Base-by-base conservation (phyloP, 2,113 vertebrate genomes). In the Pluvianellus socialis region DNA sequence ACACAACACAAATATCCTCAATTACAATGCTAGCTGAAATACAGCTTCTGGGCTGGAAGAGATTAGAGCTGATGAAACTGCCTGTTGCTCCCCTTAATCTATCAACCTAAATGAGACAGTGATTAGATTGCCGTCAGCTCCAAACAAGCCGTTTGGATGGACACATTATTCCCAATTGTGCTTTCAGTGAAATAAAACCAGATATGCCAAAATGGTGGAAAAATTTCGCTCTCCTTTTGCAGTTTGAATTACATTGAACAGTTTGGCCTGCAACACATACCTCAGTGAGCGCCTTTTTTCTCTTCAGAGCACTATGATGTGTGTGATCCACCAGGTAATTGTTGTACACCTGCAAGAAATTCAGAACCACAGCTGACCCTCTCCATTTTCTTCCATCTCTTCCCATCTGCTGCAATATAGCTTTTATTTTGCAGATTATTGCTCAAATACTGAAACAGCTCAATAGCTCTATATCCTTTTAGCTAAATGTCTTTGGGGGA, bases 141-240 rank as follows among this genome's bases (percentile, higher is more conserved):
- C 65, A 86, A 74, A 90, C 73, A 94, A 97, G 92, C 49, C 56
- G 73, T 91, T 92, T 96, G 96, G 93, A 97, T 82, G 86, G 95
- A 94, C 73, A 61, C 93, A 53, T 95, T 93, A 85, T 80, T 95
- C 84, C 81, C 86, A 91, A 53, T 90, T 92, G 83, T 86, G 47
- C 26, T 95, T 92, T 84, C 63, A 75, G 80, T 76, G 91, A 92
- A 98, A 97, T 65, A 97, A 93, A 96, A 79, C n/a, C 40, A 84
- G 71, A 68, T 95, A 94, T 85, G 59, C 27, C 86, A 93, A 96
- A 94, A 93, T 22, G 26, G 80, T 92, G 75, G 70, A 30, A 40
- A 93, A 94, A 79, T 93, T 88, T 87, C 56, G 96, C 53, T 94
- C 88, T 96, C 45, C 42, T 79, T 93, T 88, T 91, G 27, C 73